A percentile compares a stretch with the other conserved stretches of the same genome.
Conservation (phyloP, 2,888 invertebrate genomes). For the Mellilla xanthometata region DNA sequence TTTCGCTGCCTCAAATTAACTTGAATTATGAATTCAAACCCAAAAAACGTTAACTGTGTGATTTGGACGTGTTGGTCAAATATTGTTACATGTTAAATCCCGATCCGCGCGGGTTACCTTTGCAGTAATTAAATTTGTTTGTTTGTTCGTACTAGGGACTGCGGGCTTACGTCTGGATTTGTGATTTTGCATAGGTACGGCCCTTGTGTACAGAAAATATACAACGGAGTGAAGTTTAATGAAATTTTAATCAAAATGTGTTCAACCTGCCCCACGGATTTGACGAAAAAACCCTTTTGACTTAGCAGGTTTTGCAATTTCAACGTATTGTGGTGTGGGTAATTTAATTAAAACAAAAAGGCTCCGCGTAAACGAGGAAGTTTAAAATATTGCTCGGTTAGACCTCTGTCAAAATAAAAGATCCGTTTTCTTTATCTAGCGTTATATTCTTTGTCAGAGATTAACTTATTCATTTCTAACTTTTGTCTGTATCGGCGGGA, state of each 20-base stretch:
- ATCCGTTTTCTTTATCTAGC: not conserved
- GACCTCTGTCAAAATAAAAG: conserved; percentile 4
- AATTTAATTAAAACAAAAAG: conserved; percentile 23
- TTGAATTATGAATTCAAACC: conserved; percentile 1
- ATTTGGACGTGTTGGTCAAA: conserved; percentile 13
- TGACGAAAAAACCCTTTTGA: conserved; percentile 34
- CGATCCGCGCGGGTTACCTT: conserved; percentile 23
- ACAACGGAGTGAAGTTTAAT: conserved; percentile 51
- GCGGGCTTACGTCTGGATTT: conserved; percentile 41
- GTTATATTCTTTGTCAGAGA: too few relatives aligned
- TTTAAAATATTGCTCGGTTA: conserved; percentile 11
- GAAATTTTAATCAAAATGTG: conserved; percentile 58
- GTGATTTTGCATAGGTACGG: conserved; percentile 43
- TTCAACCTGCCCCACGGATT: conserved; percentile 33
- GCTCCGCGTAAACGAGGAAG: conserved; percentile 6
- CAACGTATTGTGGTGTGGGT: conserved; percentile 14
- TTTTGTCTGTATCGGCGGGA: too few relatives aligned
- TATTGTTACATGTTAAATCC: conserved; percentile 9
- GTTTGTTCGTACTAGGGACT: conserved; percentile 44
- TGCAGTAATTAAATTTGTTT: conserved; percentile 59
- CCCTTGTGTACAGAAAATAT: conserved; percentile 45
- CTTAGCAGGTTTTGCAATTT: conserved; percentile 31
- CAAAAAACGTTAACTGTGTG: conserved; percentile 6
- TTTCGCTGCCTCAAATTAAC: conserved; percentile 1
- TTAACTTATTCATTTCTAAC: too few relatives aligned